Evolutionary conservation across 2,888 invertebrate species (phyloP).

Genomic region (Epistrophella euchroma): DNA sequence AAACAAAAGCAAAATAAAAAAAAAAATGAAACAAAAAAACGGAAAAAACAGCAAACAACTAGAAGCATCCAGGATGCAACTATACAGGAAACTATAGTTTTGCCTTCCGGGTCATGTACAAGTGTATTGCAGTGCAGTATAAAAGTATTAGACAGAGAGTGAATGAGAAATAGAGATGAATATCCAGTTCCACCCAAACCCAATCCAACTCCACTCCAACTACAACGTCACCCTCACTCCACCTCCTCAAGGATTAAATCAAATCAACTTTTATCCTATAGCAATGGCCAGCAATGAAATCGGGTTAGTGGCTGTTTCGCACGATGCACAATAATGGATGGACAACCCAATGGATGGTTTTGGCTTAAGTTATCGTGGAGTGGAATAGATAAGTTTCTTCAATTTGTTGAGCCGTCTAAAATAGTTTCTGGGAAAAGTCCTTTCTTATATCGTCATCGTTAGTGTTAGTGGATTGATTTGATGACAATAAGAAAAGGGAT

Average conservation of each 20-base stretch:
- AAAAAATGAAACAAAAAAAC: neutral
- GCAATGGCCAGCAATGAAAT: slow-evolving; percentile 63
- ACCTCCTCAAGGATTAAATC: slow-evolving; percentile 58
- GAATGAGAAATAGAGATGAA: neutral
- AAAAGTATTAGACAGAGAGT: neutral
- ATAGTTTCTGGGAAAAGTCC: slow-evolving; percentile 47
- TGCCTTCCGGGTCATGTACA: slow-evolving; percentile 59
- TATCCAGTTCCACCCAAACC: too few species aligned
- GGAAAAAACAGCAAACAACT: slow-evolving; percentile 62
- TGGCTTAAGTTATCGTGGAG: slow-evolving; percentile 55
- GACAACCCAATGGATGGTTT: slow-evolving; percentile 57
- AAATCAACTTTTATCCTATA: slow-evolving; percentile 71
- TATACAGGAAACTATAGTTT: slow-evolving; percentile 65
- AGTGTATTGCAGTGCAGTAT: slow-evolving; percentile 38
- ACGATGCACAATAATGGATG: slow-evolving; percentile 69
- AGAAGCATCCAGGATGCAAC: slow-evolving; percentile 68
- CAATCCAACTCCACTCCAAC: too few species aligned
- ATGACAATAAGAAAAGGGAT: neutral
- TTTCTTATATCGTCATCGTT: neutral
- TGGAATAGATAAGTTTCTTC: slow-evolving; percentile 59
- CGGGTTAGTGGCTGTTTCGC: slow-evolving; percentile 72
- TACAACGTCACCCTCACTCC: neutral
- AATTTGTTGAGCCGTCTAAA: slow-evolving; percentile 70
- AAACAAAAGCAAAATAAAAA: slow-evolving; percentile 11
- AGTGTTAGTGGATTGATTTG: slow-evolving; percentile 13